Base-by-base conservation (phyloP, 2,797 vertebrate species). In the Pangasius krempfi region DNA sequence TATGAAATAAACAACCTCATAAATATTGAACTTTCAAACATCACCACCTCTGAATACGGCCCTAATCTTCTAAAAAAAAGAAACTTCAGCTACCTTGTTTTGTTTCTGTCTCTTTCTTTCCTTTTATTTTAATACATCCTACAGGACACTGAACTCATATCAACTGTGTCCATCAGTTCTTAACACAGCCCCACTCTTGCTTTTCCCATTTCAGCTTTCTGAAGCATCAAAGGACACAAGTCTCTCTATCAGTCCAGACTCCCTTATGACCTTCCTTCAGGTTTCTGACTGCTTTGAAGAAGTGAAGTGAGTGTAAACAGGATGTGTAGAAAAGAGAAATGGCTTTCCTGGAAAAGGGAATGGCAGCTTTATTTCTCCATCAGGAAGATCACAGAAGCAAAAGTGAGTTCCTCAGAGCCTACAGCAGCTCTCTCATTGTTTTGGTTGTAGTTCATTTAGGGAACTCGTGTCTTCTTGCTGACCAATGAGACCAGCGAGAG, bases 291-390 rank as follows among this genome's bases (percentile, higher is more conserved):
- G 4, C 82, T 52, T 33, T 52, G 47, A 68, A 68, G 18, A 68
- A 52, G 27, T 50, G 82, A 52, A 52, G 47, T 84, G 62, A 30
- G 62, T 68, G 44, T 68, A 68, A 84, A 52, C 37, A 68, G 6
- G 27, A 66, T 30, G 47, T 47, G 47, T 47, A 33, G 20, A 58
- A 64, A 80, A 40, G 4, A 12, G 0, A 25, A 14, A 81, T 5
- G 12, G 1, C 10, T n/a, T 47, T 47, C 6, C 12, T 18, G 40
- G 16, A 22, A 50, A 83, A 47, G n/a, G 25, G n/a, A 16, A 50
- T 84, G 81, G 30, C 62, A 22, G 62, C 62, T 68, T 84, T n/a
- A 84, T 84, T 83, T 83, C 25, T 66, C 81, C 81, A 47, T 83
- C 60, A 20, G 14, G 9, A 66, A 83, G 60, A 83, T 50, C 81